Conservation (phyloP, 2,113 vertebrate genomes). For the Caracal caracal region DNA sequence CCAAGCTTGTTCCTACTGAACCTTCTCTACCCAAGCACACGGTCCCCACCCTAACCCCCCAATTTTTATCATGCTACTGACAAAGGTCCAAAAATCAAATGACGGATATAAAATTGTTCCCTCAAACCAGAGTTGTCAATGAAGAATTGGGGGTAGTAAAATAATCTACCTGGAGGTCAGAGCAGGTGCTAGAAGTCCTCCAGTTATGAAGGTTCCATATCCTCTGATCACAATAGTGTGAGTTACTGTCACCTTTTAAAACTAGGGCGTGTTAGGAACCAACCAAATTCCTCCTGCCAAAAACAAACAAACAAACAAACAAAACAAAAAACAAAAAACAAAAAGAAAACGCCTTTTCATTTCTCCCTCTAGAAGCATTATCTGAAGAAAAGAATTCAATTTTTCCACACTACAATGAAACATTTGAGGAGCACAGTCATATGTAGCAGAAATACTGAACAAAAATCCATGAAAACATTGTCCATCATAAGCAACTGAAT, state of each 20-base stretch:
- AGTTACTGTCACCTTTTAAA: background rate
- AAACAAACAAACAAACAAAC: background rate
- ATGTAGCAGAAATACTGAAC: background rate
- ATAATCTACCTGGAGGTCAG: background rate
- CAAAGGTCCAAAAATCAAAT: background rate
- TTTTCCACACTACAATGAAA: background rate
- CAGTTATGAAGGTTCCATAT: background rate
- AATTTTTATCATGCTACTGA: background rate
- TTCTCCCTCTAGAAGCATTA: constrained; percentile 30
- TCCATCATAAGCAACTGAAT: constrained; percentile 8
- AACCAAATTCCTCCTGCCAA: background rate
- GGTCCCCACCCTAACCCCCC: background rate
- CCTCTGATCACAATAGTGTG: background rate
- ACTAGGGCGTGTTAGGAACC: constrained; percentile 39
- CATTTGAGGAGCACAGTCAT: background rate
- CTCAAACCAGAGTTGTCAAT: background rate
- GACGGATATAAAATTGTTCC: background rate
- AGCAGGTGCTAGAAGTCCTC: background rate
- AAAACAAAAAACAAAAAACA: no score
- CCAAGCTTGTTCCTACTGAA: background rate
- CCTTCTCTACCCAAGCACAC: background rate
- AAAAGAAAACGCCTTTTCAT: background rate
- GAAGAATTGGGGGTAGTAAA: background rate
- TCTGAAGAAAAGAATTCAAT: constrained; percentile 32
- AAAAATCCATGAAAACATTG: constrained; percentile 57